Base-by-base conservation (phyloP, 92 coral and sea anemone genomes). In the Parazoanthus darwini region DNA sequence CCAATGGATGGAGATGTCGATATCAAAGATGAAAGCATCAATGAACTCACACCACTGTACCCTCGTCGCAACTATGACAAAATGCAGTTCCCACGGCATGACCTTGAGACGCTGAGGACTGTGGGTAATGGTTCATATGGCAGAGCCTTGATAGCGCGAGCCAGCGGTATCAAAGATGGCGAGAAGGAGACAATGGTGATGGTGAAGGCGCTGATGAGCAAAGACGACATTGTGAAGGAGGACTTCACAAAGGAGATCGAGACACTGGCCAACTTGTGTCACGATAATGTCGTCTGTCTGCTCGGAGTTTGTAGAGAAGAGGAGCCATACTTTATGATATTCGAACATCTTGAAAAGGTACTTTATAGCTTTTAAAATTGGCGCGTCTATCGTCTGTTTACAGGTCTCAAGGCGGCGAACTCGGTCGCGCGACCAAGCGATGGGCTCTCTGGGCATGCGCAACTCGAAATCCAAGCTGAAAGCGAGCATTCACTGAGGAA, bases 71-170 rank as follows among this genome's bases (percentile, higher is more conserved):
- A 87, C 85, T 95, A 95, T 89, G 91, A 95, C 90, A 96, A 94
- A 44, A 93, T 92, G 94, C 94, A 95, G 70, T 97, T 95, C 90
- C 98, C 99, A n/a, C 94, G 99, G 20, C 98, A 97, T 80, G 97
- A 95, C 82, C 95, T 97, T 0, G 99, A 95, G 78, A 92, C 98
- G 58, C 87, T 95, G 25, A 94, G 98, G 82, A 97, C 97, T 15
- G 90, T 97, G 78, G 99, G 99, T 44, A 95, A 92, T 44, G 98
- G 99, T 25, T 90, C 92, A 22, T 97, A 97, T 54, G 99, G 99
- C 56, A 92, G 95, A 85, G 97, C 98, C 38, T 95, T 95, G 91
- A 92, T 97, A 90, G 98, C 98, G 10, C 93, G 96, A 51, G 99
- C 99, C 35, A 91, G 97, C 71, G 99, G 98, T 7, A 97, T 97